phyloP scores from a whole-genome alignment of 1,140 invertebrate species.

The Drosophila asahinai region DNA sequence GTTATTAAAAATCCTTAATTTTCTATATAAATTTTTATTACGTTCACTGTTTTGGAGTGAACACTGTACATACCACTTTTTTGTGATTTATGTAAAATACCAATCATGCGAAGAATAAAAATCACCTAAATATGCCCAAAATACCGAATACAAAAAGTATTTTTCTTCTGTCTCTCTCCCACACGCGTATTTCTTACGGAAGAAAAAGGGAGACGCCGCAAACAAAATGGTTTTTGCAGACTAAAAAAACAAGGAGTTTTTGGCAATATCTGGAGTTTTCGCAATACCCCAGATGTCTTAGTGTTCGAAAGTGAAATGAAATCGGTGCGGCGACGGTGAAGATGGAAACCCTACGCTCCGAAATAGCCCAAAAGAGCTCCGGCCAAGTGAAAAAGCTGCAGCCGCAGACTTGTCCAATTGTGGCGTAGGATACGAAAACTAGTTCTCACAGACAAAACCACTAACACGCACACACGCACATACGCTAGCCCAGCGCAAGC shows the following conservation, averaged over 20 bases:
- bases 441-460: slow-evolving; percentile 51
- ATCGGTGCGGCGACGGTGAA: slow-evolving; percentile 19
- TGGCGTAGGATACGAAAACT: slow-evolving; percentile 66
- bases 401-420: slow-evolving; percentile 20
- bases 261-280: slow-evolving; percentile 22
- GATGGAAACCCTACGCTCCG: slow-evolving; percentile 1
- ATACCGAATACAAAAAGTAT: no score
- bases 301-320: slow-evolving; percentile 17
- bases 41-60: no score
- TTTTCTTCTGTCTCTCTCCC: no score
- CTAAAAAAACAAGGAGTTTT: slow-evolving; percentile 39
- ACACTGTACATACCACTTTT: no score
- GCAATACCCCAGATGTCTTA: not conserved
- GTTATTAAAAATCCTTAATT: no score
- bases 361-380: slow-evolving; percentile 5
- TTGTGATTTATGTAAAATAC: no score
- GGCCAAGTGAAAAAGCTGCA: slow-evolving; percentile 30
- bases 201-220: slow-evolving; percentile 46
- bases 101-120: no score
- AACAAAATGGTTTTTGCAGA: slow-evolving; percentile 78
- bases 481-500: slow-evolving; percentile 17
- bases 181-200: not conserved
- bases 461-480: slow-evolving; percentile 29
- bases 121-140: no score
- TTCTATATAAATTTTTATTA: no score